Conservation (phyloP, 2,888 invertebrate genomes). For the Parthenolecanium corni region DNA sequence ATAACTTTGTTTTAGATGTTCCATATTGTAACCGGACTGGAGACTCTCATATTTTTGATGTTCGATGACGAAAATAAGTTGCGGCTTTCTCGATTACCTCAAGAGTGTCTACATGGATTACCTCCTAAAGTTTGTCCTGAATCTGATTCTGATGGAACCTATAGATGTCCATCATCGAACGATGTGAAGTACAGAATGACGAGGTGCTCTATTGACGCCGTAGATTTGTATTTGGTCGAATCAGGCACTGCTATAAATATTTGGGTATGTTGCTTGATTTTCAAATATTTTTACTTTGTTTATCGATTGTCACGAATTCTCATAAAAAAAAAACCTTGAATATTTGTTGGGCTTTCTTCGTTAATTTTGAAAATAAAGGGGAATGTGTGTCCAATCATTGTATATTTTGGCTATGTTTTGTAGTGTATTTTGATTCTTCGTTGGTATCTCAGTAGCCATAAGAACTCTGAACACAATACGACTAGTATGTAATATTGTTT, state of each 20-base stretch:
- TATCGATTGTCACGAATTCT: too few species aligned
- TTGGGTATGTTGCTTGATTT: slow-evolving; percentile 55
- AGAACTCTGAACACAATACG: neutral
- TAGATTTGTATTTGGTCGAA: slow-evolving; percentile 86
- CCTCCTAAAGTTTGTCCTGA: slow-evolving; percentile 57
- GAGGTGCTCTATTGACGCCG: slow-evolving; percentile 71
- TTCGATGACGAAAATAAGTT: slow-evolving; percentile 83
- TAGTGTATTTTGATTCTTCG: too few species aligned
- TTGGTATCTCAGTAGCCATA: too few species aligned
- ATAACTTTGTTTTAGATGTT: slow-evolving; percentile 48
- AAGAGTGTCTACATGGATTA: slow-evolving; percentile 67
- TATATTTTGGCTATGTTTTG: too few species aligned
- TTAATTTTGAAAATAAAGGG: too few species aligned
- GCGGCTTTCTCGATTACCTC: slow-evolving; percentile 64
- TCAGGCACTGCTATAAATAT: slow-evolving; percentile 73
- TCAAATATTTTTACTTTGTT: too few species aligned
- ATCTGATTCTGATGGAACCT: slow-evolving; percentile 47
- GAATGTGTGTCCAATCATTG: neutral
- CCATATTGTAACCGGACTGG: slow-evolving; percentile 74
- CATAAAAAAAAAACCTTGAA: too few species aligned
- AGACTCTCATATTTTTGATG: slow-evolving; percentile 74
- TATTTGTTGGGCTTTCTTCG: too few species aligned
- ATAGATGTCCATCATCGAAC: slow-evolving; percentile 59
- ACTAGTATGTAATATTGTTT: neutral
- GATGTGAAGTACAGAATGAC: slow-evolving; percentile 91